Base-by-base conservation (phyloP, 2,888 invertebrate genomes). In the Peribatodes rhomboidaria region DNA sequence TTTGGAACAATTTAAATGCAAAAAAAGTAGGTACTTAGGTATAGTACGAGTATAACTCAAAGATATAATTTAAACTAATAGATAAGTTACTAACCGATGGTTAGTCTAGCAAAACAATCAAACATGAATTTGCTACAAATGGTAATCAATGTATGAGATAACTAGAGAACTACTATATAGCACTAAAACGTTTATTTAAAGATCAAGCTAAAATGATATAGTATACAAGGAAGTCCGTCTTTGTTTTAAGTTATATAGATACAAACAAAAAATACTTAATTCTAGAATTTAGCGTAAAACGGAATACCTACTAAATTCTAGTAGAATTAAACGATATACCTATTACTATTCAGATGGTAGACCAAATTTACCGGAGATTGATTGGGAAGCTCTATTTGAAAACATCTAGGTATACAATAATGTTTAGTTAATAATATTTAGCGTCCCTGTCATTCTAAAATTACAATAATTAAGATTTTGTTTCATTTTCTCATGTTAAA, bases 331-430 rank as follows among this genome's bases (percentile, higher is more conserved):
- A 46, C 20, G 22, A 61, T 42, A 78, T 78, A 44, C 14, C 9
- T 73, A 73, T 70, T 73, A 80, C 69, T 76, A 71, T 69, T 75
- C 68, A 76, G 76, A 82, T 85, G 86, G 85, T 82, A 88, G 86
- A 89, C 88, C 81, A 82, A 77, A 80, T 79, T 76, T 77, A 79
- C 81, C 80, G 80, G 75, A 80, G 76, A 81, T 84, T 74, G 74
- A 80, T 83, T 61, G 81, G 92, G 92, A 92, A 92, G 92, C 92
- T 88, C 92, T 89, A 88, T 86, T 83, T 79, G 80, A 84, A 84
- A 87, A 88, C 81, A 86, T 81, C 85, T 88, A 90, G 74, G 79
- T 75, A 72, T 79, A 77, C 61, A 68, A 68, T 77, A 42, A 75
- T 80, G 78, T 82, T 83, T 84, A 39, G 22, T 47, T 37, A n/a